These are phyloP conservation scores for Selene dorsalis DNA, from an alignment of 2,797 vertebrate species.

Conservation along the genomic window DNA sequence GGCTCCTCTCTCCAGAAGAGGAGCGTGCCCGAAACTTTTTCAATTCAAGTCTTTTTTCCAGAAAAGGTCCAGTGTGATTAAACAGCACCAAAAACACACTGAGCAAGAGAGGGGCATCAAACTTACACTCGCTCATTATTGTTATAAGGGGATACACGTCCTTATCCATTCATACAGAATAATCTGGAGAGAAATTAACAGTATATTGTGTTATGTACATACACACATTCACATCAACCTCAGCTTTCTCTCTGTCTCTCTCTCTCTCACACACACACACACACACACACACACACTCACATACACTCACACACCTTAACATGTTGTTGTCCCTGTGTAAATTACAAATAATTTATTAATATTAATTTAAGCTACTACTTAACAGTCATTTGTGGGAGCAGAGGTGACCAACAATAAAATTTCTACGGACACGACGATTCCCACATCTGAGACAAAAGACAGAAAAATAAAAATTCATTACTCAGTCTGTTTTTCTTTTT, in stretches of 20 bases:
- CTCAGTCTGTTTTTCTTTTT: conserved; percentile 57
- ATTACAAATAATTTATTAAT: conserved; percentile 87
- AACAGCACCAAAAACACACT: conserved; percentile 83
- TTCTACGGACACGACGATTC: conserved; percentile 70
- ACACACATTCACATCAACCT: conserved; percentile 70
- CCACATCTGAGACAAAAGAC: conserved; percentile 69
- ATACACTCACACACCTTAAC: conserved; percentile 39
- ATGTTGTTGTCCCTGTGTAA: conserved; percentile 81
- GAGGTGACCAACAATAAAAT: conserved; percentile 74
- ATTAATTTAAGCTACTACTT: conserved; percentile 86
- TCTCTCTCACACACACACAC: background rate
- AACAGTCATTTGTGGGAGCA: conserved; percentile 83
- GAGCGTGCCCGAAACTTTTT: conserved; percentile 56
- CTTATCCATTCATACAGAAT: conserved; percentile 68
- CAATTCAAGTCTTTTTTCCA: conserved; percentile 80
- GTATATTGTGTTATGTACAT: conserved; percentile 77
- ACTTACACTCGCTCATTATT: conserved; percentile 66
- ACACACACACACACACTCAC: conserved; percentile 39
- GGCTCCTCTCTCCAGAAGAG: conserved; percentile 56
- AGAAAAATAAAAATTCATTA: conserved; percentile 70
- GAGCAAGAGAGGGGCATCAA: conserved; percentile 70
- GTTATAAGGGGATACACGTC: conserved; percentile 56
- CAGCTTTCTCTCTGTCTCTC: background rate
- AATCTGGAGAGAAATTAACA: conserved; percentile 80
- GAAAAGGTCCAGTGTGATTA: conserved; percentile 87